These are phyloP conservation scores for Dicranocentrus wangi DNA, from an alignment of 2,888 invertebrate species.

Conservation along the genomic window DNA sequence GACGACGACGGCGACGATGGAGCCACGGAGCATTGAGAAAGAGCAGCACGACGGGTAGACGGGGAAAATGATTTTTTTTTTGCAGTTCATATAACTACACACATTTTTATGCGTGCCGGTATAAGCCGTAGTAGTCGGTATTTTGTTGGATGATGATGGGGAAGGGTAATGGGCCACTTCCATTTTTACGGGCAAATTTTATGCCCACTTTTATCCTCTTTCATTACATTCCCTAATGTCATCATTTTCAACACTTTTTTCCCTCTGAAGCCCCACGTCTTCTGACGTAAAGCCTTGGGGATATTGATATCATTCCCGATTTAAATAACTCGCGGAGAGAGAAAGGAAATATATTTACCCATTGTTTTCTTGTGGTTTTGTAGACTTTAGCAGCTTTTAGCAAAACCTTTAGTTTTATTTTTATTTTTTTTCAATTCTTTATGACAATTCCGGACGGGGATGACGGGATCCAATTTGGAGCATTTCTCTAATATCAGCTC, in stretches of 20 bases:
- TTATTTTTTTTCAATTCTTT: no score
- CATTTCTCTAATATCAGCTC: no score
- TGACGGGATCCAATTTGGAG: no score
- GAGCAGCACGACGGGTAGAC: neutral
- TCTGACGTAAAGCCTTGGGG: neutral
- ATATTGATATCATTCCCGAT: conserved; percentile 2
- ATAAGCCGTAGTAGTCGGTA: conserved; percentile 30
- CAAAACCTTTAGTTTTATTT: no score
- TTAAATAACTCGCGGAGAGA: neutral
- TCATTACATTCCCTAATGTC: conserved; percentile 71
- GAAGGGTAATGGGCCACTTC: conserved; percentile 69
- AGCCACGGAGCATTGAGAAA: conserved; percentile 14
- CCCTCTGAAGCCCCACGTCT: conserved; percentile 29
- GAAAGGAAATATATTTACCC: neutral
- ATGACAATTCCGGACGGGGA: no score
- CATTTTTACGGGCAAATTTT: conserved; percentile 71
- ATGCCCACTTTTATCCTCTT: conserved; percentile 71
- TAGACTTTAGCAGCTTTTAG: no score
- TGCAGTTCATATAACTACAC: conserved; percentile 30
- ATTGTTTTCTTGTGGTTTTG: no score
- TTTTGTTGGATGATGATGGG: conserved; percentile 64
- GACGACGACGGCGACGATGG: no score
- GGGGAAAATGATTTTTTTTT: conserved; percentile 40
- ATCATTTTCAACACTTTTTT: conserved; percentile 69
- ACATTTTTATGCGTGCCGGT: conserved; percentile 40